Evolutionary conservation across 2,888 invertebrate genomes (phyloP).

Genomic region (Schizaphis graminum): DNA sequence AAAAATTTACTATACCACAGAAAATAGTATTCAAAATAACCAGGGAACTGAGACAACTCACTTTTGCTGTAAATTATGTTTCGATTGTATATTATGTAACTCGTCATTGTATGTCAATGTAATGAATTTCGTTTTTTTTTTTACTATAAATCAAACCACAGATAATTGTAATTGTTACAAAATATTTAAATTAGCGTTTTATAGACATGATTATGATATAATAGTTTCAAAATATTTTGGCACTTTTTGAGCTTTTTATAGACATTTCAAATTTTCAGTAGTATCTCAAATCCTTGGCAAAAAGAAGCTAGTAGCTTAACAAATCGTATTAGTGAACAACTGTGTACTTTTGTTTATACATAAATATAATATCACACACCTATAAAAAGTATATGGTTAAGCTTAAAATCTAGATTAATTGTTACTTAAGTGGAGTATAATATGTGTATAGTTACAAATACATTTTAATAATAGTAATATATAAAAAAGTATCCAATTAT

Average conservation of each 20-base stretch:
- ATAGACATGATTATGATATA: not conserved
- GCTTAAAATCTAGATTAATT: not conserved
- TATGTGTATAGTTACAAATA: not conserved
- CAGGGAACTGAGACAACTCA: not conserved
- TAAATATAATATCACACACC: not conserved
- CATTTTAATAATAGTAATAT: not conserved
- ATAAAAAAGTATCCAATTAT: not conserved
- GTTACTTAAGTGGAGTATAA: not conserved
- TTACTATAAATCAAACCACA: not conserved
- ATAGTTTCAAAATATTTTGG: not conserved
- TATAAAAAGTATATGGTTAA: not conserved
- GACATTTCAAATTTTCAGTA: not conserved
- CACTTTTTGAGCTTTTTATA: not conserved
- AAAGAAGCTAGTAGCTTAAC: not conserved
- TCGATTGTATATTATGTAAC: not conserved
- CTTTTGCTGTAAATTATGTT: not conserved
- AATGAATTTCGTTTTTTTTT: not conserved
- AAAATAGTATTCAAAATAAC: not conserved
- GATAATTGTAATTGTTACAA: too few relatives aligned
- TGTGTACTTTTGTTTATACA: not conserved
- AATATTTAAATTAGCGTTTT: not conserved
- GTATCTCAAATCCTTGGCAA: not conserved
- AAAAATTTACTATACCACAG: not conserved
- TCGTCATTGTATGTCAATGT: not conserved
- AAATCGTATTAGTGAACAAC: not conserved